phyloP scores from a whole-genome alignment of 2,797 vertebrate genomes.

The Pangasius macronema region DNA sequence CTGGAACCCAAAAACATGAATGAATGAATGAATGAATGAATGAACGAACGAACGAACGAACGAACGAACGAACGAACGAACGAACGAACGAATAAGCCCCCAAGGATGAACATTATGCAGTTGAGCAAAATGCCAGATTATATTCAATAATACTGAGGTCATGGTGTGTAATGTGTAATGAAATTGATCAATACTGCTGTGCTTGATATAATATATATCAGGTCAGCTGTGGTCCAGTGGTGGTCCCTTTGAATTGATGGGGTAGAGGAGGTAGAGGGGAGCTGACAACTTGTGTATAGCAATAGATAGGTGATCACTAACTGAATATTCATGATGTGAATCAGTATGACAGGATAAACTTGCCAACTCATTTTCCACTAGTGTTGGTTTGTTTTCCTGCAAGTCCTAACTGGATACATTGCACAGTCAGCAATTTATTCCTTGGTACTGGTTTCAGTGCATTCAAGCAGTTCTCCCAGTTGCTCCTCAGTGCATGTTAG shows the following conservation, averaged over 20 bases:
- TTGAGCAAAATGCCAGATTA: background rate
- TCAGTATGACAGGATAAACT: background rate
- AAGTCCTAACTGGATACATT: background rate
- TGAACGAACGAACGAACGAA: background rate
- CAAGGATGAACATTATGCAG: background rate
- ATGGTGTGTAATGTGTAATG: background rate
- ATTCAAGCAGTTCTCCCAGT: background rate
- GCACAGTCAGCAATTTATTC: background rate
- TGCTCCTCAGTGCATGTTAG: background rate
- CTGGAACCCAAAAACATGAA: too few species aligned
- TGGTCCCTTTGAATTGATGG: background rate
- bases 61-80: background rate
- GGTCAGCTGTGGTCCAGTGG: background rate
- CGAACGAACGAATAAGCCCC: background rate
- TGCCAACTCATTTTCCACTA: background rate
- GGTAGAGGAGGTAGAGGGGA: background rate
- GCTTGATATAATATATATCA: background rate
- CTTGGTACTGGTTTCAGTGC: background rate
- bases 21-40: too few species aligned
- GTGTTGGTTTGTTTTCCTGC: background rate
- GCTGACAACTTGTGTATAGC: background rate
- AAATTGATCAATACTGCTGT: background rate
- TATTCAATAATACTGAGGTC: background rate
- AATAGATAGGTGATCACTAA: background rate
- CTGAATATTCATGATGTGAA: background rate